Evolutionary conservation across 2,113 vertebrate species (phyloP).

Genomic region (Oceanites oceanicus): DNA sequence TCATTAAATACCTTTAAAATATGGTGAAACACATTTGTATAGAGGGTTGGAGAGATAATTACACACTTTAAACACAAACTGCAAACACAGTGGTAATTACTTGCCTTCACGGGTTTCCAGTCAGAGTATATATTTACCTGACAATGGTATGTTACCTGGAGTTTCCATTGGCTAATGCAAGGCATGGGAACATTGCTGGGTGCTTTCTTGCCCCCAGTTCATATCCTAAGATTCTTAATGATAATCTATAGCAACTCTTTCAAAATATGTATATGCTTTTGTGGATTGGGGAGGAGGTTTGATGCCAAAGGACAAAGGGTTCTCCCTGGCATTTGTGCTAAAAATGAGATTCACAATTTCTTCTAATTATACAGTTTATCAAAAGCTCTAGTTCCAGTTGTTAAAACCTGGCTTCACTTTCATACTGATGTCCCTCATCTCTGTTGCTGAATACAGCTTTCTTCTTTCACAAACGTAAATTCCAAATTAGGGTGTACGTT

Average conservation of each 20-base stretch:
- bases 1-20: constrained; percentile 21
- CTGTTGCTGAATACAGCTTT: background rate
- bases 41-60: constrained; percentile 31
- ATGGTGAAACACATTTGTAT: background rate
- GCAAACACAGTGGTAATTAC: constrained; percentile 41
- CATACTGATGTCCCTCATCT: background rate
- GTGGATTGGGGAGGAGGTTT: background rate
- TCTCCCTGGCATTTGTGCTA: background rate
- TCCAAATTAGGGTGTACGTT: background rate
- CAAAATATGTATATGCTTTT: background rate
- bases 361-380: background rate
- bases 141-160: background rate
- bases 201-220: background rate
- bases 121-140: background rate
- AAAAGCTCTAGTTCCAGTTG: background rate
- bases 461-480: background rate
- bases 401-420: background rate
- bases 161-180: background rate
- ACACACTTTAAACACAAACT: constrained; percentile 12
- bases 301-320: background rate
- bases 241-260: background rate
- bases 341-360: background rate
- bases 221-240: background rate
- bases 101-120: background rate
- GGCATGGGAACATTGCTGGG: background rate